Base-by-base conservation (phyloP, 2,888 invertebrate species). In the Spicauda simplicius region DNA sequence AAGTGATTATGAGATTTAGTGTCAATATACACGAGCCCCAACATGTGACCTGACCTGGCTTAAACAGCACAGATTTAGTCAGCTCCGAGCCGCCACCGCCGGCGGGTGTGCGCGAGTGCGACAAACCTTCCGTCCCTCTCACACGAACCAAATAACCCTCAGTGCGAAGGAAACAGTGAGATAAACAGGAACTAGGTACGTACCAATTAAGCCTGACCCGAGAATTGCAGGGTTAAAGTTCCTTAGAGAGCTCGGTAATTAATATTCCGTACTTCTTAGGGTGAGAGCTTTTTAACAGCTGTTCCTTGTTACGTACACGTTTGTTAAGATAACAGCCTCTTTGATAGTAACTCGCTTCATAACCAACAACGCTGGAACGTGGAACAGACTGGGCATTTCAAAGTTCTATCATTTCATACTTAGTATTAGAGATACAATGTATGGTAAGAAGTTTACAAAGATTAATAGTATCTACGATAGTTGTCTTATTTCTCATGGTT, bases 61-160 rank as follows among this genome's bases (percentile, higher is more conserved):
- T 81, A 82, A 84, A 79, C 77, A 80, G 87, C 91, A 88, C 88
- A 91, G 93, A 92, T 92, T 93, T 90, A 93, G 92, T 93, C 86
- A 87, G 88, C 83, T 84, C 84, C 87, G 90, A 87, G 88, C 84
- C 86, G 84, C 85, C 85, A 77, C 77, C 82, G 86, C 80, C 76
- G 82, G 84, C 88, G 88, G 87, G 76, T 81, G 89, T 85, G 76
- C 79, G 75, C 64, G 64, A 37, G 72, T 76, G 76, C 74, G 74
- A 75, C 72, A 70, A 72, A 74, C 75, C 77, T 72, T 77, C 82
- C 84, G 76, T 85, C 86, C 84, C 80, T 76, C 76, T 83, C 84
- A 75, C 75, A 70, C 82, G 74, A 80, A 78, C 80, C 77, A 69
- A 76, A 77, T 74, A 74, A 79, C 77, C 81, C 77, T 72, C 78